phyloP scores from a whole-genome alignment of 2,113 vertebrate species.

The Mesoclemmys tuberculata region DNA sequence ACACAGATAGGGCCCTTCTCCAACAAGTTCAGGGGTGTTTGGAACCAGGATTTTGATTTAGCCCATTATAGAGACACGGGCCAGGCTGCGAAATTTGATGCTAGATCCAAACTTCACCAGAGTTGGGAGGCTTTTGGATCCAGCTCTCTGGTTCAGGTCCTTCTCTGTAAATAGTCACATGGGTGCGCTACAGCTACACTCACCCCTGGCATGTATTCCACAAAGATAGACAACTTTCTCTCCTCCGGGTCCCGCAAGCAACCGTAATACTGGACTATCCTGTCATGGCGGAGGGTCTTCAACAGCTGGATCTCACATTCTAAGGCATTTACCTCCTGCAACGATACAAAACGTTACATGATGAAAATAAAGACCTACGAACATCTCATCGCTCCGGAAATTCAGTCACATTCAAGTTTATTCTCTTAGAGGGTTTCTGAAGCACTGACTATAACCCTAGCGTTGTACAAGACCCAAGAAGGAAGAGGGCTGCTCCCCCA shows the following conservation, averaged over 20 bases:
- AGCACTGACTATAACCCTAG: rapidly evolving
- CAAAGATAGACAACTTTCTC: slow-evolving; percentile 91
- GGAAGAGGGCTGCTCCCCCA: background rate
- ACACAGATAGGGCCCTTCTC: slow-evolving; percentile 9
- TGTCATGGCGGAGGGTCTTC: slow-evolving; percentile 90
- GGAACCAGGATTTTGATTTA: background rate
- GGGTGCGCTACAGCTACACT: slow-evolving; percentile 5
- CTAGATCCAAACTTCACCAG: background rate
- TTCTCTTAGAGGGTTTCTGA: background rate
- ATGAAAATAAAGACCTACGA: rapidly evolving
- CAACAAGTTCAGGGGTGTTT: background rate
- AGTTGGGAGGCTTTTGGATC: background rate
- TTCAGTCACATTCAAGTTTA: background rate
- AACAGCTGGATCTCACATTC: slow-evolving; percentile 95
- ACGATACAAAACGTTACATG: background rate
- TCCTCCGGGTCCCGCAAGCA: slow-evolving; percentile 87
- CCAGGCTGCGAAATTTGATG: background rate
- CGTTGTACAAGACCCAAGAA: background rate
- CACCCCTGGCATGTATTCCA: slow-evolving; percentile 95
- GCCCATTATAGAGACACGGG: background rate
- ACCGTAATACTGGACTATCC: slow-evolving; percentile 93
- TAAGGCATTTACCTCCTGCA: slow-evolving; percentile 91
- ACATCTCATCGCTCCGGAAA: background rate
- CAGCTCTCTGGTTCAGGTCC: background rate
- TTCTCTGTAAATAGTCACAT: background rate